phyloP scores from a whole-genome alignment of 2,113 vertebrate species.

The Phaetusa simplex region DNA sequence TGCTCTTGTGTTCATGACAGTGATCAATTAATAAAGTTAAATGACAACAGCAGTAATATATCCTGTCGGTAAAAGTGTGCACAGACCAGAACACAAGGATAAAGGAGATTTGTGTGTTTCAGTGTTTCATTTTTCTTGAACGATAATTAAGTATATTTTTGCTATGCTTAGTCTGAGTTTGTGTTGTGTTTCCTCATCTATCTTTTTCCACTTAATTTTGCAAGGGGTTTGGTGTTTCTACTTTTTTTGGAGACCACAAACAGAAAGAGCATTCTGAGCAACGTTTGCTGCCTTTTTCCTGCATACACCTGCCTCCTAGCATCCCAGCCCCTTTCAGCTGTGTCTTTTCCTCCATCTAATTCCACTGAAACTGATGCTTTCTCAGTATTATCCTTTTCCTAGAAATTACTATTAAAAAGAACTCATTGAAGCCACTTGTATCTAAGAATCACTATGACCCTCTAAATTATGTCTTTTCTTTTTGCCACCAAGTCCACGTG shows the following conservation, averaged over 20 bases:
- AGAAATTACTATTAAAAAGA: slow-evolving; percentile 29
- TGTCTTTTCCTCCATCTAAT: not conserved
- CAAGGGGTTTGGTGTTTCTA: not conserved
- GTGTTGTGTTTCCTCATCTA: not conserved
- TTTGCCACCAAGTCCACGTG: not conserved
- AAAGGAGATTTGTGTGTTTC: not conserved
- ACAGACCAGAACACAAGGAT: not conserved
- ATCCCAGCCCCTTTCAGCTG: not conserved
- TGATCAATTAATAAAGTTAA: slow-evolving; percentile 66
- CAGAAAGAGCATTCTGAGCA: not conserved
- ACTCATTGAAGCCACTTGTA: not conserved
- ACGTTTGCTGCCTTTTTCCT: not conserved
- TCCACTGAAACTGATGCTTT: not conserved
- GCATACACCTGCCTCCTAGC: not conserved
- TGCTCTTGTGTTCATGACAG: slow-evolving; percentile 68
- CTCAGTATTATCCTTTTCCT: not conserved
- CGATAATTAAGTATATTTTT: not conserved
- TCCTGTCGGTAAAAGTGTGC: not conserved
- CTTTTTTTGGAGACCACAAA: not conserved
- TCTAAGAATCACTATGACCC: not conserved
- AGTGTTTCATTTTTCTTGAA: not conserved
- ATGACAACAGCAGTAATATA: not conserved
- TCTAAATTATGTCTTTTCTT: not conserved
- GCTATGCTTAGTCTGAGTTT: not conserved
- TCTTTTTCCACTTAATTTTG: not conserved